Evolutionary conservation across 2,113 vertebrate genomes (phyloP).

Genomic region (Pluvianellus socialis): DNA sequence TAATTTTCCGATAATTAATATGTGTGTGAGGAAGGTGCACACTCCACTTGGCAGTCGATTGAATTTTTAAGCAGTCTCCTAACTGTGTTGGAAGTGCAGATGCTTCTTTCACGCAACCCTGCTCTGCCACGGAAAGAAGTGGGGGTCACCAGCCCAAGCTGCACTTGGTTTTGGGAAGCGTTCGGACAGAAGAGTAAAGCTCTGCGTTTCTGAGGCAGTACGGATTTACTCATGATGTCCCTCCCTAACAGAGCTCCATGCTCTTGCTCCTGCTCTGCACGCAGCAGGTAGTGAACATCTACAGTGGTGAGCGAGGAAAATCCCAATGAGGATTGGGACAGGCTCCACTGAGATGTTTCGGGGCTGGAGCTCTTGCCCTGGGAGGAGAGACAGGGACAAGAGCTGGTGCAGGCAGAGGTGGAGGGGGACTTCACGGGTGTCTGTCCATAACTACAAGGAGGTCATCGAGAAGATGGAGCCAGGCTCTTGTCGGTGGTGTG

Average conservation of each 20-base stretch:
- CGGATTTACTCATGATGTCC: neutral
- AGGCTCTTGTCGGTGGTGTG: neutral
- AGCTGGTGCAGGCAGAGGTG: neutral
- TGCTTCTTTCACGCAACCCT: neutral
- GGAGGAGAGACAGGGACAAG: neutral
- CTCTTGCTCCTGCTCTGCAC: neutral
- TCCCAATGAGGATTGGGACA: neutral
- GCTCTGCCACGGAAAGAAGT: neutral
- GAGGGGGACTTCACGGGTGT: neutral
- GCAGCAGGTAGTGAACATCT: no score
- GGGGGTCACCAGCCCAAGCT: neutral
- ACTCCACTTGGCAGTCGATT: fast-evolving
- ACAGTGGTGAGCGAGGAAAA: neutral
- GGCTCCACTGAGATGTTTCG: neutral
- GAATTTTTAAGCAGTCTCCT: neutral
- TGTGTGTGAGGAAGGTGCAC: neutral
- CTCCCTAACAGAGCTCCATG: neutral
- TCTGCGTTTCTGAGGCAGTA: neutral
- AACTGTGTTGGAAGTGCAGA: no score
- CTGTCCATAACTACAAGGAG: neutral
- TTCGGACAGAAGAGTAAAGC: neutral
- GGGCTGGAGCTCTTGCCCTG: neutral
- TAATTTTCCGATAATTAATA: neutral
- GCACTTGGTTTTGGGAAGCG: neutral
- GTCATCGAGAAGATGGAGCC: neutral